Percentiles rank a stretch among this genome's conserved stretches.
Conservation (phyloP, 2,888 invertebrate species). For the Drosophila tripunctata region DNA sequence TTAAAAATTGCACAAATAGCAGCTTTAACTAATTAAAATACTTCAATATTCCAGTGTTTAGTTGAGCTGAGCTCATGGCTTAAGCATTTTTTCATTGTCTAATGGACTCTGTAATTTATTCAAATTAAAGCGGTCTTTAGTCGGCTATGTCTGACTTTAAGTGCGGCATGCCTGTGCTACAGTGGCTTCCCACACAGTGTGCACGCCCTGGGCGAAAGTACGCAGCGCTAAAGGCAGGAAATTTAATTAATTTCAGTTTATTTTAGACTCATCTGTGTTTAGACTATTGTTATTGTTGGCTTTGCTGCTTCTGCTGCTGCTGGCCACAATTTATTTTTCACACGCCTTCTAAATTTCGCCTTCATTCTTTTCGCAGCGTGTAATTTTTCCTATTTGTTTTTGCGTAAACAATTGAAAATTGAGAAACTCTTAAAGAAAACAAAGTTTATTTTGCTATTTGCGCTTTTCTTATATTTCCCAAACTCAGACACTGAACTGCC, state of each 20-base stretch:
- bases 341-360: conserved; percentile 53
- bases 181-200: conserved; percentile 40
- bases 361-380: conserved; percentile 47
- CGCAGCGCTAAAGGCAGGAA: conserved; percentile 36
- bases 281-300: conserved; percentile 23
- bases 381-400: conserved; percentile 42
- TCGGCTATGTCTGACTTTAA: conserved; percentile 25
- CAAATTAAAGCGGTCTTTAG: conserved; percentile 58
- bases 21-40: conserved; percentile 50
- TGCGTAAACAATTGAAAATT: conserved; percentile 49
- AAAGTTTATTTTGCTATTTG: conserved; percentile 23
- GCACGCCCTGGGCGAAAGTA: conserved; percentile 38
- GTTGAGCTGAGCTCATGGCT: conserved; percentile 47
- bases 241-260: conserved; percentile 51
- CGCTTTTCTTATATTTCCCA: conserved; percentile 13
- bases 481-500: conserved; percentile 15
- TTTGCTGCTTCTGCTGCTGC: conserved; percentile 18
- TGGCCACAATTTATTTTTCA: conserved; percentile 55
- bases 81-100: conserved; percentile 42
- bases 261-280: conserved; percentile 38
- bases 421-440: conserved; percentile 37
- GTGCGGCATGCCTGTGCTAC: conserved; percentile 22
- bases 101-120: conserved; percentile 50
- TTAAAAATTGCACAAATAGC: conserved; percentile 22
- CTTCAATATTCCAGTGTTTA: conserved; percentile 24